Evolutionary conservation across 2,888 invertebrate species (phyloP).

Genomic region (Cheilosia vernalis): DNA sequence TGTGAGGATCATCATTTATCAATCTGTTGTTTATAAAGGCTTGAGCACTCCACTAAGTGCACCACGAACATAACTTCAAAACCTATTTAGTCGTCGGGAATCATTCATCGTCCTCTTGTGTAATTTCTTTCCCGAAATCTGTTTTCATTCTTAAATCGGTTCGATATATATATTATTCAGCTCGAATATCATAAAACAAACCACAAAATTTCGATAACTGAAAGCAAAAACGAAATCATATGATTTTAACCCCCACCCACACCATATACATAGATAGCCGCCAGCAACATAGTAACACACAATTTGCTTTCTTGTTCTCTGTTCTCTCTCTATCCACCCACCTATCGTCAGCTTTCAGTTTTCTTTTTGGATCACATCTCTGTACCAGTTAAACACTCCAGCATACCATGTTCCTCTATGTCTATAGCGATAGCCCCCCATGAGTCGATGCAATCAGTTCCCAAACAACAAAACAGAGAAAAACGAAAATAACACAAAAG

Average conservation of each 20-base stretch:
- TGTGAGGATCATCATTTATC: too few species aligned
- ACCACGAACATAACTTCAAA: too few species aligned
- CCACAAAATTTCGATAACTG: constrained; percentile 45
- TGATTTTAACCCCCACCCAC: constrained; percentile 52
- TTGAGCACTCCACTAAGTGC: too few species aligned
- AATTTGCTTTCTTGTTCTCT: constrained; percentile 3
- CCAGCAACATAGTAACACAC: constrained; percentile 19
- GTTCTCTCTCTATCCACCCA: constrained; percentile 13
- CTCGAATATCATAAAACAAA: constrained; percentile 11
- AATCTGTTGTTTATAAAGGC: too few species aligned
- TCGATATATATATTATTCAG: background rate
- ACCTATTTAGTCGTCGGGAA: too few species aligned
- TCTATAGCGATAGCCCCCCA: constrained; percentile 20
- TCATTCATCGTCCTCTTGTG: too few species aligned
- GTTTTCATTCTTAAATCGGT: background rate
- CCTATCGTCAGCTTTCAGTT: constrained; percentile 64
- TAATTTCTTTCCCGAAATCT: background rate
- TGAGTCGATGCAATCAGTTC: constrained; percentile 70
- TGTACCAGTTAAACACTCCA: constrained; percentile 73
- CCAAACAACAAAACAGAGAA: constrained; percentile 72
- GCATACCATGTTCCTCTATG: constrained; percentile 51
- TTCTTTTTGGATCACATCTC: constrained; percentile 71
- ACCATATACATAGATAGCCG: background rate
- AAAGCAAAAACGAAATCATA: constrained; percentile 63
- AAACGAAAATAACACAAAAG: constrained; percentile 71